Percentiles rank a stretch among this genome's conserved stretches.
phyloP scores from a whole-genome alignment of 2,797 vertebrate species.

The Acanthurus lineatus region DNA sequence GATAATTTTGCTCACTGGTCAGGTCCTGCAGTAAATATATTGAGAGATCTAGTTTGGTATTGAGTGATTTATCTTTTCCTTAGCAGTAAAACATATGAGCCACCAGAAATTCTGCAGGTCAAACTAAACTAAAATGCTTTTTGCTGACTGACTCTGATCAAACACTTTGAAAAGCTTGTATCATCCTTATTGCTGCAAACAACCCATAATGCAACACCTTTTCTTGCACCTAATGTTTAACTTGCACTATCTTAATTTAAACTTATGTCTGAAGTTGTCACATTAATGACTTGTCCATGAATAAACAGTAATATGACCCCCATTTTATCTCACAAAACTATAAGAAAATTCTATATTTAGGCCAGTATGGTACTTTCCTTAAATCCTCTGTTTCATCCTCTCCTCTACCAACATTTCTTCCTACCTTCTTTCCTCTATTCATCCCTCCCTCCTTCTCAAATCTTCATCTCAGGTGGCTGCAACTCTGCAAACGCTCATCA shows the following conservation, averaged over 20 bases:
- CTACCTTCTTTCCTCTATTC: conserved; percentile 5
- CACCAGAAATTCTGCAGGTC: neutral
- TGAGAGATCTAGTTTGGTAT: neutral
- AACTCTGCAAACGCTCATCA: conserved; percentile 62
- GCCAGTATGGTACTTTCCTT: neutral
- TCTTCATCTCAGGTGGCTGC: conserved; percentile 51
- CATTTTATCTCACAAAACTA: neutral
- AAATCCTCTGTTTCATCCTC: neutral
- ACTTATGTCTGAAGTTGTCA: neutral
- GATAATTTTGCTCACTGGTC: neutral
- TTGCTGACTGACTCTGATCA: conserved; percentile 1
- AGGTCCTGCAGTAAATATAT: neutral
- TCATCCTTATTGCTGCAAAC: neutral
- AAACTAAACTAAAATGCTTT: too few species aligned
- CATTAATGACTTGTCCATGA: neutral
- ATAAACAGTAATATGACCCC: neutral
- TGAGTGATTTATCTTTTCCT: neutral
- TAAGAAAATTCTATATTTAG: neutral
- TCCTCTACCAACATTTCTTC: conserved; percentile 1
- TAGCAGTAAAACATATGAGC: neutral
- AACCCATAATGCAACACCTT: neutral
- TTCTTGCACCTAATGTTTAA: neutral
- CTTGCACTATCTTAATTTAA: neutral
- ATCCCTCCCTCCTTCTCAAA: conserved; percentile 1
- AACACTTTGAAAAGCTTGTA: neutral